Conservation (phyloP, 2,797 vertebrate species). For the Ispidina picta region DNA sequence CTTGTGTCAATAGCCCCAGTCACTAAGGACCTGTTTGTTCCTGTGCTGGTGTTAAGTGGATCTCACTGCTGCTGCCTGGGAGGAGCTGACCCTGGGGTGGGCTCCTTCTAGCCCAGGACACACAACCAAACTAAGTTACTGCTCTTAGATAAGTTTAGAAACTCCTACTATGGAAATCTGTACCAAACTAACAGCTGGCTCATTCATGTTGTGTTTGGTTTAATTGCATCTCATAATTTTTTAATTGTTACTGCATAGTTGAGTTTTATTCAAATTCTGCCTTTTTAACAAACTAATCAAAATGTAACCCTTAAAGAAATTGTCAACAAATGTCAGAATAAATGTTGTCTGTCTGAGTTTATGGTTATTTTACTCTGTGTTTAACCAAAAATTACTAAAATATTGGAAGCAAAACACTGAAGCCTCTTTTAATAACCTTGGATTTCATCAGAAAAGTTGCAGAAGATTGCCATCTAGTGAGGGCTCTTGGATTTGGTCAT, state of each 20-base stretch:
- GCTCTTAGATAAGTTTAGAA: background rate
- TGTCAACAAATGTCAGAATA: background rate
- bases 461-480: conserved; percentile 52
- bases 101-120: background rate
- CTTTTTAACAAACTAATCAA: conserved; percentile 23
- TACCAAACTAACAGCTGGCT: background rate
- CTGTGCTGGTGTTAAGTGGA: background rate
- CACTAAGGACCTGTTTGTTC: background rate
- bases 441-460: background rate
- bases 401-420: background rate
- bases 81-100: background rate
- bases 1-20: background rate
- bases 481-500: background rate
- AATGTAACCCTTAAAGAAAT: background rate
- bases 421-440: background rate
- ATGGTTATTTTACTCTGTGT: background rate
- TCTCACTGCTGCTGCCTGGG: background rate
- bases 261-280: conserved; percentile 5
- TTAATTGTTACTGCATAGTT: background rate
- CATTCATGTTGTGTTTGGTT: background rate
- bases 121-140: background rate
- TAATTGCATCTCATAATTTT: background rate
- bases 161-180: background rate
- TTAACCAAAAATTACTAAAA: background rate
- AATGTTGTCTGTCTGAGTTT: background rate